phyloP scores from a whole-genome alignment of 2,888 invertebrate species.

The Podotricha telesiphe region DNA sequence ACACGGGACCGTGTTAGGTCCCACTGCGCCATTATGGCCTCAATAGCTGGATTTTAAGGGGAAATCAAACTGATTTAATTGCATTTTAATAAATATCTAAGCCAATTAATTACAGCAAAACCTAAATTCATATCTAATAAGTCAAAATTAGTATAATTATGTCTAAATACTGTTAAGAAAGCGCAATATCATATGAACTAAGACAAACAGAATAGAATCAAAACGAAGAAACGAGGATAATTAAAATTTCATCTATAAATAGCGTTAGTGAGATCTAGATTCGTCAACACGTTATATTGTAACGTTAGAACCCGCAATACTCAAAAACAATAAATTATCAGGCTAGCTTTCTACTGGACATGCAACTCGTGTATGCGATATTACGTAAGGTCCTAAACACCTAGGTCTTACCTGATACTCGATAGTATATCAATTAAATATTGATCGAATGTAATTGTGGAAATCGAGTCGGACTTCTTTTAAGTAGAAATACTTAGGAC shows the following conservation, averaged over 20 bases:
- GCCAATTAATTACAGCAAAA: no score
- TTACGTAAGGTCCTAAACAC: neutral
- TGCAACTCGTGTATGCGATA: neutral
- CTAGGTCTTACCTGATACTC: no score
- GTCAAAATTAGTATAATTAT: neutral
- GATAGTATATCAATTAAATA: no score
- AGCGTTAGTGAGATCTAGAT: slow-evolving; percentile 37
- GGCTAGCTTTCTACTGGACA: slow-evolving; percentile 24
- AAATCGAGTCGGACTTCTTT: no score
- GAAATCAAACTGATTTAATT: no score
- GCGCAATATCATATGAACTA: slow-evolving; percentile 22
- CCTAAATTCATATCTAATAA: no score
- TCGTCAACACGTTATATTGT: slow-evolving; percentile 38
- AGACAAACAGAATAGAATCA: slow-evolving; percentile 33
- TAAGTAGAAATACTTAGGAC: no score
- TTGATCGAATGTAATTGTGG: no score
- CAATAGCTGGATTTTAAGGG: no score
- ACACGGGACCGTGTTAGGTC: no score
- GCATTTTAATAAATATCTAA: no score
- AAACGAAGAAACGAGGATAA: slow-evolving; percentile 37
- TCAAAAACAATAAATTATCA: slow-evolving; percentile 36
- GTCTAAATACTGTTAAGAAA: neutral
- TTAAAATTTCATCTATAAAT: slow-evolving; percentile 42
- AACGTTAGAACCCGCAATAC: slow-evolving; percentile 30
- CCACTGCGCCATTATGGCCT: no score